Evolutionary conservation across 2,113 vertebrate species (phyloP).

Genomic region (Arvicanthis niloticus): DNA sequence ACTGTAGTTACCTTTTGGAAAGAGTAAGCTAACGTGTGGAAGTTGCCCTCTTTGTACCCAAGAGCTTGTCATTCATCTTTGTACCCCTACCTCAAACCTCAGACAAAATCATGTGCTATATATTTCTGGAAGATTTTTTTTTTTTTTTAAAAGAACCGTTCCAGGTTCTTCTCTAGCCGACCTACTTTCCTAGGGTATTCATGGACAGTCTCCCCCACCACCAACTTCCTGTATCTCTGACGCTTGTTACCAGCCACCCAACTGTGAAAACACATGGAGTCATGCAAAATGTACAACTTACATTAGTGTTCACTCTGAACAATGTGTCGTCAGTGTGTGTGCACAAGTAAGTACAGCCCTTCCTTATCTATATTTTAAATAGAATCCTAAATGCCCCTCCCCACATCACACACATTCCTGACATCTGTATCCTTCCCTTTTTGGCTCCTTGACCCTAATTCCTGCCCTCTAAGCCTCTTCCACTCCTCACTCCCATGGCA

Average conservation of each 20-base stretch:
- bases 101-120: not conserved
- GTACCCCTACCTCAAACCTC: not conserved
- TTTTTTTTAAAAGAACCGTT: not conserved
- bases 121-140: not conserved
- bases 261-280: no score
- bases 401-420: not conserved
- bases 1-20: not conserved
- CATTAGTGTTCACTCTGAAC: not conserved
- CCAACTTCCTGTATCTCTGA: not conserved
- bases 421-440: no score
- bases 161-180: not conserved
- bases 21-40: not conserved
- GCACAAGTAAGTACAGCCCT: not conserved
- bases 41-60: not conserved
- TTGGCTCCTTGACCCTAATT: not conserved
- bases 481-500: not conserved
- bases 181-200: not conserved
- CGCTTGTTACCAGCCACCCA: not conserved
- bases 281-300: no score
- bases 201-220: no score
- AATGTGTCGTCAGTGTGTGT: not conserved
- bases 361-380: not conserved
- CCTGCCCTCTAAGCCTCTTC: not conserved
- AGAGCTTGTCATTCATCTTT: not conserved
- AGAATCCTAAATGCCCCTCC: not conserved